These are phyloP conservation scores for Discoglossus pictus DNA, from an alignment of 2,797 vertebrate genomes.

Conservation along the genomic window DNA sequence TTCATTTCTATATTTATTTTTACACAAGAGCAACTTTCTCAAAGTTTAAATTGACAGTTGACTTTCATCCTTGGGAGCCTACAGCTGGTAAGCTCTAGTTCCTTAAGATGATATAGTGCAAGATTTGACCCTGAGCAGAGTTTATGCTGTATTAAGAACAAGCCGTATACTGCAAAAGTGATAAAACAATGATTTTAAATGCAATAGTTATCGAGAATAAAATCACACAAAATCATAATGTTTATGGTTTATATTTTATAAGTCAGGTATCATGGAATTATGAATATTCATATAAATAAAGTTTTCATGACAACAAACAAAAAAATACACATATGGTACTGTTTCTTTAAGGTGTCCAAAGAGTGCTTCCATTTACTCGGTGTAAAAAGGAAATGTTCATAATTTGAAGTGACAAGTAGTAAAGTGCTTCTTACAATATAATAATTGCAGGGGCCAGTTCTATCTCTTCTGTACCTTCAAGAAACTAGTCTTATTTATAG, in stretches of 20 bases:
- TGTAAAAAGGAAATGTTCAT: constrained; percentile 33
- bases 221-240: neutral
- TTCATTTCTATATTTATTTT: too few relatives aligned
- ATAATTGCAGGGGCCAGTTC: constrained; percentile 63
- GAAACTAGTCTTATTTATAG: constrained; percentile 54
- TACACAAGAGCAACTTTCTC: too few relatives aligned
- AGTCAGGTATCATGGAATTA: constrained; percentile 13
- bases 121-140: too few relatives aligned
- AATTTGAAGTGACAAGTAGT: constrained; percentile 62
- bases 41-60: too few relatives aligned
- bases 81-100: too few relatives aligned
- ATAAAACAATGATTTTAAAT: too few relatives aligned
- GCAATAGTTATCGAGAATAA: too few relatives aligned
- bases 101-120: too few relatives aligned
- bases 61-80: too few relatives aligned
- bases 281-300: constrained; percentile 33
- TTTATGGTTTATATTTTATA: constrained; percentile 13
- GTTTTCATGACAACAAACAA: constrained; percentile 27
- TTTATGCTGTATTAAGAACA: too few relatives aligned
- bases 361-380: constrained; percentile 25
- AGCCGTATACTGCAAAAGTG: too few relatives aligned
- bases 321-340: constrained; percentile 33
- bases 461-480: constrained; percentile 57
- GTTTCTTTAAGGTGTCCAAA: constrained; percentile 26
- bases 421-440: constrained; percentile 80